phyloP scores from a whole-genome alignment of 2,888 invertebrate genomes.

The Agrilus mali region DNA sequence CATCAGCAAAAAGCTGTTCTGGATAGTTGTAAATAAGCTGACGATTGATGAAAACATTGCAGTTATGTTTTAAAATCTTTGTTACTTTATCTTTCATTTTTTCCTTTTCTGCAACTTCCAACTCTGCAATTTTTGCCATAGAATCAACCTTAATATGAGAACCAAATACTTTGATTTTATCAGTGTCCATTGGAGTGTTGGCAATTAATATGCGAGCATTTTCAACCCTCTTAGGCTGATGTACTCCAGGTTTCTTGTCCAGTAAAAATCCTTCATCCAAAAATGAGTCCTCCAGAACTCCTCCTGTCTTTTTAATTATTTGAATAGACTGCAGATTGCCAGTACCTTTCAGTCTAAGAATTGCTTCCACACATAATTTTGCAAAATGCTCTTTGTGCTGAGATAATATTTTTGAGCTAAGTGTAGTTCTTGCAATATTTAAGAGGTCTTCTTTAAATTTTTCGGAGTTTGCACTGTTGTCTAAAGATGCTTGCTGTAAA shows the following conservation, averaged over 20 bases:
- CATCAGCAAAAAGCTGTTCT: constrained; percentile 97
- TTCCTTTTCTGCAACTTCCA: constrained; percentile 95
- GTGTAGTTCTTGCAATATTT: constrained; percentile 94
- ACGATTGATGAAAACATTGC: constrained; percentile 97
- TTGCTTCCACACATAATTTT: constrained; percentile 89
- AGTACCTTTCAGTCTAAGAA: constrained; percentile 87
- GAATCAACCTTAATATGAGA: constrained; percentile 88
- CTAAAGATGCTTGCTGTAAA: constrained; percentile 62
- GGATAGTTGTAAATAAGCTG: constrained; percentile 99
- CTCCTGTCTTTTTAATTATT: constrained; percentile 94
- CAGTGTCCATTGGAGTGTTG: constrained; percentile 99
- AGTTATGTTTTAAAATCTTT: constrained; percentile 86
- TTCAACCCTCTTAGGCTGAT: constrained; percentile 91
- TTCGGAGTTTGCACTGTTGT: constrained; percentile 67
- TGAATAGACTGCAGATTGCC: constrained; percentile 94
- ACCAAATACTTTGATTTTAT: constrained; percentile 98
- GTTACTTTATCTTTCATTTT: constrained; percentile 99
- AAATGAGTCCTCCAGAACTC: constrained; percentile 87
- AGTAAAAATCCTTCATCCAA: constrained; percentile 89
- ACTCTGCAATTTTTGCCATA: constrained; percentile 90
- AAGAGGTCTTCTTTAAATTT: constrained; percentile 78
- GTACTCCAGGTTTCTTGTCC: constrained; percentile 94
- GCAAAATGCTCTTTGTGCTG: constrained; percentile 97
- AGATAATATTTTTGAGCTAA: constrained; percentile 94
- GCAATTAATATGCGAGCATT: constrained; percentile 96